Percentiles rank a stretch among this genome's conserved stretches.
Evolutionary conservation across 2,888 invertebrate genomes (phyloP).

Genomic region (Eristalinus sepulchralis): DNA sequence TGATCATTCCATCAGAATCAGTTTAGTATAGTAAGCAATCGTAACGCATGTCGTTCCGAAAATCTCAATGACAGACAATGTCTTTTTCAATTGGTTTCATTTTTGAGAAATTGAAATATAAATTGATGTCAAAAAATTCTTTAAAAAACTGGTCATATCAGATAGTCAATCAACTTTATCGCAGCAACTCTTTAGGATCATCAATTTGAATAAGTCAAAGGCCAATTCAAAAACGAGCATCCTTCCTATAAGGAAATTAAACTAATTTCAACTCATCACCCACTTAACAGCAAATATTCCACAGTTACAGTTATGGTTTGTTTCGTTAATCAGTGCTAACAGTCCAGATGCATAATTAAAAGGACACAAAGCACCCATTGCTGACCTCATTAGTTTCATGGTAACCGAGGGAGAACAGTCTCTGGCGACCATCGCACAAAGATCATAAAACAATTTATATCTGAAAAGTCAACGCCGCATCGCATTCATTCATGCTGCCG

Average conservation of each 20-base stretch:
- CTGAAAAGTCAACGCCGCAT: conserved; percentile 9
- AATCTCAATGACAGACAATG: too few relatives aligned
- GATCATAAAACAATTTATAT: conserved; percentile 53
- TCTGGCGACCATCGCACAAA: conserved; percentile 4
- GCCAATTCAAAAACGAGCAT: neutral
- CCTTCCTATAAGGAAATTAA: neutral
- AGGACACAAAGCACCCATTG: neutral
- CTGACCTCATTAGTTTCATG: conserved; percentile 16
- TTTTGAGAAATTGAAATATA: too few relatives aligned
- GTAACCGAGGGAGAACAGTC: neutral
- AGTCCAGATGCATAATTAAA: conserved; percentile 11
- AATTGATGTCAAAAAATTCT: too few relatives aligned
- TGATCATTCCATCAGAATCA: too few relatives aligned
- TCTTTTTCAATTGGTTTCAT: too few relatives aligned
- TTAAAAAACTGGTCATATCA: too few relatives aligned
- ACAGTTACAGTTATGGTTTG: neutral
- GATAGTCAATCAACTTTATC: too few relatives aligned
- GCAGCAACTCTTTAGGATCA: too few relatives aligned
- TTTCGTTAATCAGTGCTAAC: neutral
- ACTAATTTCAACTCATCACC: neutral
- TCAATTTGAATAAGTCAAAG: too few relatives aligned
- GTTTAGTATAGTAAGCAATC: too few relatives aligned
- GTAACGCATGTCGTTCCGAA: too few relatives aligned
- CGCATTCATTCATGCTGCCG: conserved; percentile 2
- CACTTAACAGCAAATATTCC: neutral